phyloP scores from a whole-genome alignment of 2,113 vertebrate species.

The Tenebrosternarchus preto region DNA sequence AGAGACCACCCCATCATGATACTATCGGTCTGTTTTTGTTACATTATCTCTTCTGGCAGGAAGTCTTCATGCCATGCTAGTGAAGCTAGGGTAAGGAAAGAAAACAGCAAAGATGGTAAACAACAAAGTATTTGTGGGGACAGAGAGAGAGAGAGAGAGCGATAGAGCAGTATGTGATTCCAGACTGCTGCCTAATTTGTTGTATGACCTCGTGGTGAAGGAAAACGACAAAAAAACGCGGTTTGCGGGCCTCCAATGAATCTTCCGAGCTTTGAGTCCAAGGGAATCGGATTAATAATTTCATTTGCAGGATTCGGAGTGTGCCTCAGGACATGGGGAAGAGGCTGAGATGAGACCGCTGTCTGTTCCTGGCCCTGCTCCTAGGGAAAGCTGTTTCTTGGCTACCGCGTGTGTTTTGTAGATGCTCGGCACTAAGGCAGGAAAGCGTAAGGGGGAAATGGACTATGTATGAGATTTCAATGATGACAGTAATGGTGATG shows the following conservation, averaged over 20 bases:
- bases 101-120: background rate
- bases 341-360: background rate
- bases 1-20: background rate
- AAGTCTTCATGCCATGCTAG: background rate
- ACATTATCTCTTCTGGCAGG: background rate
- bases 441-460: background rate
- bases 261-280: background rate
- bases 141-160: background rate
- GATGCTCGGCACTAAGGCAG: background rate
- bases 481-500: too few relatives aligned
- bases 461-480: too few relatives aligned
- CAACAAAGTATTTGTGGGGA: too few relatives aligned
- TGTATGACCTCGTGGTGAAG: background rate
- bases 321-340: background rate
- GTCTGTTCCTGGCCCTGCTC: background rate
- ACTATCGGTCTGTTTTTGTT: background rate
- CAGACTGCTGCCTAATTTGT: background rate
- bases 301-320: background rate
- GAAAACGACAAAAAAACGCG: background rate
- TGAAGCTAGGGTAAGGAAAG: background rate
- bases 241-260: background rate
- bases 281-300: slow-evolving; percentile 8
- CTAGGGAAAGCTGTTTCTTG: background rate
- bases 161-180: background rate
- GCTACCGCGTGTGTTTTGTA: background rate